Base-by-base conservation (phyloP, 2,797 vertebrate species). In the Betta splendens region DNA sequence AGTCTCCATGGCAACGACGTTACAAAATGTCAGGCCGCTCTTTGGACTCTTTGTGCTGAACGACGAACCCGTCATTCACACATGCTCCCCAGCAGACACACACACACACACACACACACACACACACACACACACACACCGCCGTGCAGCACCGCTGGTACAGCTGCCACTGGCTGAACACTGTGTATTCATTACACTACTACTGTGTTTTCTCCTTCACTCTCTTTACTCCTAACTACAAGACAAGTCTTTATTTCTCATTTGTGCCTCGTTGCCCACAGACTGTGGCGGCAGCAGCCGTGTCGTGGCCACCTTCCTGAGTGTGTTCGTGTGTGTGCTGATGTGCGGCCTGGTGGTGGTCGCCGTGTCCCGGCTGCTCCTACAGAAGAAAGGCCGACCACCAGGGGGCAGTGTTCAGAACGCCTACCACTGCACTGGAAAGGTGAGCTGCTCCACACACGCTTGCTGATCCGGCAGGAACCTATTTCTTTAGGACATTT, bases 331-430 rank as follows among this genome's bases (percentile, higher is more conserved):
- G 69, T 96, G 94, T 68, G 94, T 94, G 48, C 88, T 98, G 66
- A 99, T 97, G 50, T 93, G 95, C 1, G 97, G 97, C 2, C 85
- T 98, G 74, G 92, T 94, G 70, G 88, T 94, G 86, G 92, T 98
- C 68, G 93, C 95, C 15, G 89, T 95, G 80, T 92, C 94, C 64
- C 91, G 94, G 39, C 89, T 94, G 50, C 85, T 96, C 77, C 88
- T 98, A 49, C 92, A 94, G 46, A 93, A 92, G 57, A 91, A 89
- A 79, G 77, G 37, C 61, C 81, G 86, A 86, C 36, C 81, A 65
- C 91, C 85, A 70, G 80, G 85, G 61, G 94, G 86, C 55, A 81
- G 90, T 53, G 75, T 85, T 53, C 88, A 89, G 43, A 89, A 90
- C 59, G 71, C 40, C 45, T 94, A 93, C 84, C 80, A 83, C 47